These are phyloP conservation scores for Myxocyprinus asiaticus DNA, from an alignment of 2,113 vertebrate species.

Conservation along the genomic window DNA sequence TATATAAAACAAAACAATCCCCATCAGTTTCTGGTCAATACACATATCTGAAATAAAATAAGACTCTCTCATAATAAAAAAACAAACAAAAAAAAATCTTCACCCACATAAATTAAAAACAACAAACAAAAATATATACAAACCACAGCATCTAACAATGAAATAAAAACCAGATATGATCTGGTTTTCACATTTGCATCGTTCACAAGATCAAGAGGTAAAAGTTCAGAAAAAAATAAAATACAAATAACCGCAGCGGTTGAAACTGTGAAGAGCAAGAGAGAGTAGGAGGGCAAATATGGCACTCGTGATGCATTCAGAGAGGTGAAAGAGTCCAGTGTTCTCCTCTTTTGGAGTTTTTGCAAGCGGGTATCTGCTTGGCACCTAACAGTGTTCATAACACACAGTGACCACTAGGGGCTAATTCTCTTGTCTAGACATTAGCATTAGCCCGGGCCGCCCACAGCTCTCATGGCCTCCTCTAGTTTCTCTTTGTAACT, in stretches of 20 bases:
- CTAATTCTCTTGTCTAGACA: background rate
- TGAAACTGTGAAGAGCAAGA: constrained; percentile 31
- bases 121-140: constrained; percentile 72
- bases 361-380: constrained; percentile 18
- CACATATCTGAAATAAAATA: constrained; percentile 56
- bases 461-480: constrained; percentile 76
- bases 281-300: constrained; percentile 54
- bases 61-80: constrained; percentile 54
- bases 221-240: constrained; percentile 30
- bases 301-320: constrained; percentile 67
- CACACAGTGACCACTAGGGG: constrained; percentile 5
- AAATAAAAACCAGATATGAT: constrained; percentile 65
- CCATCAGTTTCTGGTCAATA: constrained; percentile 38
- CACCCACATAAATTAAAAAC: constrained; percentile 76
- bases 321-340: constrained; percentile 18
- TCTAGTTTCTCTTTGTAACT: constrained; percentile 86
- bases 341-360: constrained; percentile 35
- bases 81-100: constrained; percentile 56
- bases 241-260: constrained; percentile 20
- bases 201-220: constrained; percentile 62
- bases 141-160: constrained; percentile 61
- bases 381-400: constrained; percentile 28
- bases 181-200: constrained; percentile 55
- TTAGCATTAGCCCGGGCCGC: constrained; percentile 74
- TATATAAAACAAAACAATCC: constrained; percentile 9